A percentile compares a stretch with the other conserved stretches of the same genome.
These are phyloP conservation scores for Andrena dorsata DNA, from an alignment of 2,888 invertebrate genomes.

Conservation along the genomic window DNA sequence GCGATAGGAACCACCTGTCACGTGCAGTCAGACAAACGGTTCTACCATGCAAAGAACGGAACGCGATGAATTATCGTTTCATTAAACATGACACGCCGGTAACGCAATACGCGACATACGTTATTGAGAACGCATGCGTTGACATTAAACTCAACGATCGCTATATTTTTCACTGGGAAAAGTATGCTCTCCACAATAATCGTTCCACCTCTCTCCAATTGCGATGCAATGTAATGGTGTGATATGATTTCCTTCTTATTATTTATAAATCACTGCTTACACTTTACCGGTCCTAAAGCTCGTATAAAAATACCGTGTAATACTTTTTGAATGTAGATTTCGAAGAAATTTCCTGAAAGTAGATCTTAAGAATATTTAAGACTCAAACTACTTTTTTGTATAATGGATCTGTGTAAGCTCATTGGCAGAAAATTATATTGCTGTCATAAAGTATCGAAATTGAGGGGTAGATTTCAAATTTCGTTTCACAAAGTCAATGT, in stretches of 20 bases:
- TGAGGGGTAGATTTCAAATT: not conserved
- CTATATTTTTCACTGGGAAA: conserved; percentile 21
- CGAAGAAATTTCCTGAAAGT: too few relatives aligned
- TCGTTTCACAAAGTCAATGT: not conserved
- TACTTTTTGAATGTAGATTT: not conserved
- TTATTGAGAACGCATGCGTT: conserved; percentile 38
- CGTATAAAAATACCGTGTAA: not conserved
- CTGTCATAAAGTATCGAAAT: not conserved
- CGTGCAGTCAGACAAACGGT: conserved; percentile 58
- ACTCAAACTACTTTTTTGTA: too few relatives aligned
- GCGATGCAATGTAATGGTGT: conserved; percentile 1
- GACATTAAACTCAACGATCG: conserved; percentile 25
- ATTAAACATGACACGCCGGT: conserved; percentile 55
- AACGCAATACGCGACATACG: conserved; percentile 29
- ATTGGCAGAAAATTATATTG: not conserved
- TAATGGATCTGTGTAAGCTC: too few relatives aligned
- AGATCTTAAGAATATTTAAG: too few relatives aligned
- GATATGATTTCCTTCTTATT: not conserved
- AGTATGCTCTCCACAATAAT: conserved; percentile 15
- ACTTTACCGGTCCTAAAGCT: too few relatives aligned
- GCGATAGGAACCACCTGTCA: conserved; percentile 62
- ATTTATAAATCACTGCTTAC: not conserved
- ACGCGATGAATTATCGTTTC: conserved; percentile 66
- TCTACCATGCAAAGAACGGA: conserved; percentile 51
- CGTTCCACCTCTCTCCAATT: not conserved